These are phyloP conservation scores for Oncorhynchus nerka DNA, from an alignment of 2,113 vertebrate genomes.

Conservation along the genomic window DNA sequence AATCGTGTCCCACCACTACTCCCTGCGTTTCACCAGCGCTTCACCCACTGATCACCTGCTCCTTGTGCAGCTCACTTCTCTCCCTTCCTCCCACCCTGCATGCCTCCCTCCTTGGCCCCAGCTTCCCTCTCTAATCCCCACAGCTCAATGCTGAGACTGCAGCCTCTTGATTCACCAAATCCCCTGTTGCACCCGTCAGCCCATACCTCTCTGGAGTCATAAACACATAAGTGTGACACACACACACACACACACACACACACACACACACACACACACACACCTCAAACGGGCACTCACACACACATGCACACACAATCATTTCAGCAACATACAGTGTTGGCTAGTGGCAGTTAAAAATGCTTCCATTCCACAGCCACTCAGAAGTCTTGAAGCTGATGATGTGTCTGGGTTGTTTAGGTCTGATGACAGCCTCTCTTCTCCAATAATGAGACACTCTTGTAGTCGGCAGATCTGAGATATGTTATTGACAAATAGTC, in stretches of 20 bases:
- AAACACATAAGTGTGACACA: neutral
- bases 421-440: constrained; percentile 8
- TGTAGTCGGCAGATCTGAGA: constrained; percentile 28
- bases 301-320: neutral
- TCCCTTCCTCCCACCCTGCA: too few relatives aligned
- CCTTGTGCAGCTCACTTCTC: constrained; percentile 11
- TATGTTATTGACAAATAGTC: constrained; percentile 35
- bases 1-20: neutral
- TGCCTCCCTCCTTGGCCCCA: constrained; percentile 20
- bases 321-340: neutral
- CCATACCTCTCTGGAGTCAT: constrained; percentile 44
- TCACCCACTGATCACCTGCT: constrained; percentile 43
- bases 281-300: neutral
- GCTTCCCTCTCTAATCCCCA: constrained; percentile 64
- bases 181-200: constrained; percentile 52
- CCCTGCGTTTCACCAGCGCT: constrained; percentile 39
- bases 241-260: neutral
- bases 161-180: constrained; percentile 71
- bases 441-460: constrained; percentile 34
- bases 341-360: neutral
- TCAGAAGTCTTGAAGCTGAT: neutral
- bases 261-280: neutral
- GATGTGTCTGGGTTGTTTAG: constrained; percentile 17
- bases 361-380: neutral
- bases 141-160: constrained; percentile 68